Conservation (phyloP, 1,140 invertebrate species). For the Bombus balteatus region DNA sequence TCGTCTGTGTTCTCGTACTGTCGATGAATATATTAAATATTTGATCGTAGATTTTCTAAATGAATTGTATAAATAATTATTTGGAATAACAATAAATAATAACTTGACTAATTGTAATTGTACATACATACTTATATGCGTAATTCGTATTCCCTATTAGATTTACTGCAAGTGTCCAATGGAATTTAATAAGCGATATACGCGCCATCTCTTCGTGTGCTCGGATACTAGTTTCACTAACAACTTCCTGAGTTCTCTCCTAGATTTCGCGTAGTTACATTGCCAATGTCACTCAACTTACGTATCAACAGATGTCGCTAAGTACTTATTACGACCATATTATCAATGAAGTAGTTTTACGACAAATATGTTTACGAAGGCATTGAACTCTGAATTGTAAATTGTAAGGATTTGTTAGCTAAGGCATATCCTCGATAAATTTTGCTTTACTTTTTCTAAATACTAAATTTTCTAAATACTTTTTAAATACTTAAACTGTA, state of each 20-base stretch:
- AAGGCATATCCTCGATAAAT: not conserved
- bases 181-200: not conserved
- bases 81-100: conserved; percentile 7
- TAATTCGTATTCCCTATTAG: too few relatives aligned
- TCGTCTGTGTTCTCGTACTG: not conserved
- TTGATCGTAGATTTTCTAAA: conserved; percentile 16
- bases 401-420: too few relatives aligned
- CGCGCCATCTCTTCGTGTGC: not conserved
- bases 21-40: not conserved
- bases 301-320: too few relatives aligned
- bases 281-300: not conserved
- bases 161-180: not conserved
- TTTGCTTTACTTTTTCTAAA: not conserved
- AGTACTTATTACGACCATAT: not conserved
- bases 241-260: too few relatives aligned
- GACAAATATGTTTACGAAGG: too few relatives aligned
- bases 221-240: not conserved
- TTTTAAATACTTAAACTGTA: not conserved
- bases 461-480: not conserved
- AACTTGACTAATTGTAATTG: not conserved
- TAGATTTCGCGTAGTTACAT: not conserved
- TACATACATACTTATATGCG: not conserved
- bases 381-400: too few relatives aligned
- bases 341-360: not conserved
- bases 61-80: conserved; percentile 13